phyloP scores from a whole-genome alignment of 2,113 vertebrate genomes.

The Addax nasomaculatus region DNA sequence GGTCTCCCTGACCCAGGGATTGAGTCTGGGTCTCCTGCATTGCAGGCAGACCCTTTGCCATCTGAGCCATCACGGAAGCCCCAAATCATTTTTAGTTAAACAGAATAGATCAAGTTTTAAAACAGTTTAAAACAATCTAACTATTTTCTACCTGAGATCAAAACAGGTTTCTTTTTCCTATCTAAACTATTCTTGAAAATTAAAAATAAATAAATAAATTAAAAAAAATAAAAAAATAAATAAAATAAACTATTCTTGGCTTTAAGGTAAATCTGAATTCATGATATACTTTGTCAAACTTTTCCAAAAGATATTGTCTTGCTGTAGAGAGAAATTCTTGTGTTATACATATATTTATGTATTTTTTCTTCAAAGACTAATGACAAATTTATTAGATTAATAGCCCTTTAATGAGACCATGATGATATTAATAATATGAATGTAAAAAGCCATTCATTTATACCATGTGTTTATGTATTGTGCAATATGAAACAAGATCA shows the following conservation, averaged over 20 bases:
- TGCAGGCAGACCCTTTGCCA: neutral
- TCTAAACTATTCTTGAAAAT: slow-evolving; percentile 63
- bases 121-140: neutral
- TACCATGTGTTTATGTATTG: slow-evolving; percentile 43
- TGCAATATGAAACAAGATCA: neutral
- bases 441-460: slow-evolving; percentile 50
- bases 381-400: slow-evolving; percentile 39
- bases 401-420: neutral
- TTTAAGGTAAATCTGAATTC: slow-evolving; percentile 67
- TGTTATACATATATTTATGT: slow-evolving; percentile 42
- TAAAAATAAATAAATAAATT: no score
- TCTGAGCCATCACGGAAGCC: neutral
- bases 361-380: slow-evolving; percentile 44
- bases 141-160: slow-evolving; percentile 61
- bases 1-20: neutral
- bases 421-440: slow-evolving; percentile 37
- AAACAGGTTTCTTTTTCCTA: slow-evolving; percentile 28
- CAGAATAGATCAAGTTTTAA: slow-evolving; percentile 22
- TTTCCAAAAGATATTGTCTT: slow-evolving; percentile 14
- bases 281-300: slow-evolving; percentile 40
- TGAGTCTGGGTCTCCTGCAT: neutral
- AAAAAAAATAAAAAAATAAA: no score
- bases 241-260: slow-evolving; percentile 60
- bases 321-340: slow-evolving; percentile 43
- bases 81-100: slow-evolving; percentile 36